Percentiles rank a stretch among this genome's conserved stretches.
Evolutionary conservation across 2,797 vertebrate genomes (phyloP).

Genomic region (Pseudotriccus pelzelni): DNA sequence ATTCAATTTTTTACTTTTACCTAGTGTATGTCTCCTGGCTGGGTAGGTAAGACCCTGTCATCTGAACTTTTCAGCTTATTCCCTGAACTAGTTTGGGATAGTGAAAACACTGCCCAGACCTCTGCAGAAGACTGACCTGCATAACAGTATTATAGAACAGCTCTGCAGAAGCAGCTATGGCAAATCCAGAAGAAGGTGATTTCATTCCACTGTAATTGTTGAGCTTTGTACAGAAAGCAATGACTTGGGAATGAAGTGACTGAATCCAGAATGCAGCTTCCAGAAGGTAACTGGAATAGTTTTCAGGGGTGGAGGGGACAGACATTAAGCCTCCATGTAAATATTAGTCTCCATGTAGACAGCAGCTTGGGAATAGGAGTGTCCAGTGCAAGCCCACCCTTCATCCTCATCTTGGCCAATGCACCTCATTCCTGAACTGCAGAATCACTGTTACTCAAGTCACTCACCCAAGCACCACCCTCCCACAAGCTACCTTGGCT

Average conservation of each 20-base stretch:
- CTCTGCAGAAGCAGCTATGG: neutral
- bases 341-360: slow-evolving; percentile 43
- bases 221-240: neutral
- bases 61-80: neutral
- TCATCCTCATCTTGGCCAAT: slow-evolving; percentile 36
- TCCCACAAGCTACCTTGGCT: slow-evolving; percentile 21
- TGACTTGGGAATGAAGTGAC: slow-evolving; percentile 3
- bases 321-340: slow-evolving; percentile 22
- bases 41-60: neutral
- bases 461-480: slow-evolving; percentile 12
- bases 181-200: neutral
- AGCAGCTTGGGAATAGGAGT: slow-evolving; percentile 56
- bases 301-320: slow-evolving; percentile 39
- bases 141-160: neutral
- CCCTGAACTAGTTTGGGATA: neutral
- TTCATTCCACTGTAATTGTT: neutral
- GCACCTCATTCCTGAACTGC: slow-evolving; percentile 49
- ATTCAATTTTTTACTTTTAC: neutral
- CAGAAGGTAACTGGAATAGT: slow-evolving; percentile 45
- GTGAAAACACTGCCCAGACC: neutral
- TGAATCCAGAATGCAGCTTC: neutral
- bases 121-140: neutral
- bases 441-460: slow-evolving; percentile 19
- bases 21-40: neutral
- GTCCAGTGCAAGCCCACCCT: slow-evolving; percentile 37